Conservation (phyloP, 2,797 vertebrate genomes). For the Uromys caudimaculatus region DNA sequence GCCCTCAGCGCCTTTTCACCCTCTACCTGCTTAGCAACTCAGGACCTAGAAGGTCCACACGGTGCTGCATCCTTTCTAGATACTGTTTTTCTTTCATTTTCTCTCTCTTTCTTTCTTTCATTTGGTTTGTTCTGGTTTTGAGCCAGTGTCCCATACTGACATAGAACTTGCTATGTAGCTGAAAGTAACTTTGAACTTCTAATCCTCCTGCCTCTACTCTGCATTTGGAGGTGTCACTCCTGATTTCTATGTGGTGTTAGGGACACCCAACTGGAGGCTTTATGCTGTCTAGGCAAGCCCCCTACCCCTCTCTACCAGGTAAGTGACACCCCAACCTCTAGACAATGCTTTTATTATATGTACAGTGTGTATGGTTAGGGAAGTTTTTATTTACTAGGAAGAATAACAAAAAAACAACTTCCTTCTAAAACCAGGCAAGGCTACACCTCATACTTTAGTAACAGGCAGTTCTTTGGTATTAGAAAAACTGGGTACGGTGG, state of each 20-base stretch:
- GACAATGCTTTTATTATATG: neutral
- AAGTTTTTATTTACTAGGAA: neutral
- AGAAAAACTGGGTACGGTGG: neutral
- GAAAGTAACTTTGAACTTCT: neutral
- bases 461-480: neutral
- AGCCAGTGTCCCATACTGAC: neutral
- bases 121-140: neutral
- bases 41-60: neutral
- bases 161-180: neutral
- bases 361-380: neutral
- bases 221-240: neutral
- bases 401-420: neutral
- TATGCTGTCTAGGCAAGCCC: neutral
- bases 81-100: neutral
- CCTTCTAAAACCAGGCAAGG: neutral
- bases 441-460: neutral
- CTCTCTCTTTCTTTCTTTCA: no score
- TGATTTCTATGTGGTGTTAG: neutral
- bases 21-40: neutral
- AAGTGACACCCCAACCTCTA: neutral
- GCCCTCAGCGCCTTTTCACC: neutral
- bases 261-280: neutral
- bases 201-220: neutral
- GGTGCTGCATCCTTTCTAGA: neutral
- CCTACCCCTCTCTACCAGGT: neutral